Evolutionary conservation across 2,797 vertebrate genomes (phyloP).

Genomic region (Galago senegalensis): DNA sequence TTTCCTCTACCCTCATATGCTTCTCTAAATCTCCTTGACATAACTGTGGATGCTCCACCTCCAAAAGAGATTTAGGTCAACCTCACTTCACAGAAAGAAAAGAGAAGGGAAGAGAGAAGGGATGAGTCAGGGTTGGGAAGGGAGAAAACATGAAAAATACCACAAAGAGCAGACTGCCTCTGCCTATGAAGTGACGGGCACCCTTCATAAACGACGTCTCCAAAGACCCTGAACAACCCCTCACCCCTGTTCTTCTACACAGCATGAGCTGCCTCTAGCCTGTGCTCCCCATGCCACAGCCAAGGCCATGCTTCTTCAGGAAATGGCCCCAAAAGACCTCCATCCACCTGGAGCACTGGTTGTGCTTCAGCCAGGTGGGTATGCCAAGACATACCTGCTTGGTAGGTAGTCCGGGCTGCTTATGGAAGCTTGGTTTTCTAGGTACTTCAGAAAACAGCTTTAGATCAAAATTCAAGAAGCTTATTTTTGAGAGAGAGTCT

Average conservation of each 20-base stretch:
- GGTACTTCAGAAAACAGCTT: not conserved
- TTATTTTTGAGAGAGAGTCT: slow-evolving; percentile 14
- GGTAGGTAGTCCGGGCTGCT: not conserved
- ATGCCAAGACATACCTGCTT: not conserved
- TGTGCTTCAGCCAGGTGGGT: not conserved
- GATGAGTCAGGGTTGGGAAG: rapidly evolving
- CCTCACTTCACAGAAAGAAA: not conserved
- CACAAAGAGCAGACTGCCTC: not conserved
- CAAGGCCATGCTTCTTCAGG: not conserved
- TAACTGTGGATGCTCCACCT: not conserved
- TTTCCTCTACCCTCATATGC: not conserved
- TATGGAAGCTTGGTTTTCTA: not conserved
- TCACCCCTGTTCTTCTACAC: not conserved
- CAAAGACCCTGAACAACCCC: not conserved
- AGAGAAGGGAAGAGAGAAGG: not conserved
- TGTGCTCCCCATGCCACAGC: not conserved
- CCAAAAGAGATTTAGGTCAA: not conserved
- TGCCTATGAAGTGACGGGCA: not conserved
- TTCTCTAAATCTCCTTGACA: not conserved
- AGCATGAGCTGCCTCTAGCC: not conserved
- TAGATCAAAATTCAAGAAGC: slow-evolving; percentile 58
- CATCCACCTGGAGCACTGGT: not conserved
- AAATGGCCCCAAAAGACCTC: not conserved
- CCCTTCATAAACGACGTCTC: not conserved
- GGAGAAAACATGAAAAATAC: not conserved